These are phyloP conservation scores for Serrognathus titanus DNA, from an alignment of 2,888 invertebrate species.

Conservation along the genomic window DNA sequence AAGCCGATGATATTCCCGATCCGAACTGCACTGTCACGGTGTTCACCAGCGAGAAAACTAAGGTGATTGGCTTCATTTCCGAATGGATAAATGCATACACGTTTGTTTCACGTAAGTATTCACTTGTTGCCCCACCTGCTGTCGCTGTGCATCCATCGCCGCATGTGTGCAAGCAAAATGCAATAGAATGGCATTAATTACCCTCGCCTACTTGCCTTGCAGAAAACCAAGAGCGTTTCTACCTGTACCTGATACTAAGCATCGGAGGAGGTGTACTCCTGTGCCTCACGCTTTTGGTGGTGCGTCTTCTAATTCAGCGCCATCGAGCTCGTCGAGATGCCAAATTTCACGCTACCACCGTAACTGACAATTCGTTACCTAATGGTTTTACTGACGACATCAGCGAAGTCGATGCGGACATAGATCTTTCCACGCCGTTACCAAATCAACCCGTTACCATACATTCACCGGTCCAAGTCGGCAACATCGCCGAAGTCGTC, in stretches of 20 bases:
- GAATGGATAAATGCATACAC: slow-evolving; percentile 69
- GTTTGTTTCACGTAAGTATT: slow-evolving; percentile 66
- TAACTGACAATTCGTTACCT: slow-evolving; percentile 72
- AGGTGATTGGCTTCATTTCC: slow-evolving; percentile 63
- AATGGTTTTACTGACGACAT: slow-evolving; percentile 84
- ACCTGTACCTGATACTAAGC: slow-evolving; percentile 78
- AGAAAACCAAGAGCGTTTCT: slow-evolving; percentile 77
- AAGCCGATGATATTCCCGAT: slow-evolving; percentile 42
- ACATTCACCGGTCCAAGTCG: slow-evolving; percentile 43
- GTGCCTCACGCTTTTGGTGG: slow-evolving; percentile 68
- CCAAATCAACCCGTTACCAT: slow-evolving; percentile 60
- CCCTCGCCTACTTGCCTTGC: slow-evolving; percentile 34
- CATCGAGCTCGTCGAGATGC: slow-evolving; percentile 60
- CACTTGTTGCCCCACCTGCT: slow-evolving; percentile 23
- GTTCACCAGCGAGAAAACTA: slow-evolving; percentile 49
- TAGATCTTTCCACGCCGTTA: slow-evolving; percentile 68
- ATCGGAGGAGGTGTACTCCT: slow-evolving; percentile 69
- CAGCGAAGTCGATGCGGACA: slow-evolving; percentile 79
- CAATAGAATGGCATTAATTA: not conserved
- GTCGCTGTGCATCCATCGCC: slow-evolving; percentile 25
- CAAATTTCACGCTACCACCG: slow-evolving; percentile 65
- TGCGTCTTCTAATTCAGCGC: slow-evolving; percentile 66
- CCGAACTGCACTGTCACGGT: slow-evolving; percentile 54
- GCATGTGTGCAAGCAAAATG: slow-evolving; percentile 7
- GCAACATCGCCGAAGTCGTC: slow-evolving; percentile 45